Conservation (phyloP, 1,140 invertebrate genomes). For the Limonius californicus region DNA sequence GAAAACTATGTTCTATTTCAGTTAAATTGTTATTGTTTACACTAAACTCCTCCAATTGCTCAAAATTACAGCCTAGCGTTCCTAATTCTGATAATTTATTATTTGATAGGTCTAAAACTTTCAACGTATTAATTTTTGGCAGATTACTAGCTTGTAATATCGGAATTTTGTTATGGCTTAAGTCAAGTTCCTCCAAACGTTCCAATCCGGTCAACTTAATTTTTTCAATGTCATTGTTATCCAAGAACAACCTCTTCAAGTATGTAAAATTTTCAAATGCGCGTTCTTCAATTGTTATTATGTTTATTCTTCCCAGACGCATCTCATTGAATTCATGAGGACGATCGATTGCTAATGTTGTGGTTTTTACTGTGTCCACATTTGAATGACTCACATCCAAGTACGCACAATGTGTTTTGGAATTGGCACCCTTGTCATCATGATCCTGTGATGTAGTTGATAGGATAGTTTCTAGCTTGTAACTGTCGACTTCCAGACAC, state of each 20-base stretch:
- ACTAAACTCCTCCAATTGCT: neutral
- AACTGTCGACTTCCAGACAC: too few relatives aligned
- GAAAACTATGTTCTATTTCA: neutral
- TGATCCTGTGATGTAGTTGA: too few relatives aligned
- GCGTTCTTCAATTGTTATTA: neutral
- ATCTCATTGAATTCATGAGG: neutral
- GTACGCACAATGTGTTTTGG: neutral
- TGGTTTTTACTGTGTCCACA: neutral
- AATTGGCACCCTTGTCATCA: neutral
- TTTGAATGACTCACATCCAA: neutral
- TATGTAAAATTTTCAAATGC: neutral
- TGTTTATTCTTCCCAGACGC: neutral
- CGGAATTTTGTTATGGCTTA: neutral
- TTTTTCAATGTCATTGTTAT: neutral
- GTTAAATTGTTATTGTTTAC: neutral
- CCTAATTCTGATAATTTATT: neutral
- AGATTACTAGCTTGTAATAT: neutral
- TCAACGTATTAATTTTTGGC: neutral
- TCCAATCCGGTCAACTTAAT: neutral
- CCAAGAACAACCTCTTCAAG: neutral
- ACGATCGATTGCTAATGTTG: neutral
- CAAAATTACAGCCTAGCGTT: neutral
- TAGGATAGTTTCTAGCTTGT: too few relatives aligned
- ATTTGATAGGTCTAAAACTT: neutral
- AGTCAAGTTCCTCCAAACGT: neutral